Evolutionary conservation across 1,140 invertebrate genomes (phyloP), one percentile per base, ranked within the genome.

Genomic region (Penaeus japonicus): DNA sequence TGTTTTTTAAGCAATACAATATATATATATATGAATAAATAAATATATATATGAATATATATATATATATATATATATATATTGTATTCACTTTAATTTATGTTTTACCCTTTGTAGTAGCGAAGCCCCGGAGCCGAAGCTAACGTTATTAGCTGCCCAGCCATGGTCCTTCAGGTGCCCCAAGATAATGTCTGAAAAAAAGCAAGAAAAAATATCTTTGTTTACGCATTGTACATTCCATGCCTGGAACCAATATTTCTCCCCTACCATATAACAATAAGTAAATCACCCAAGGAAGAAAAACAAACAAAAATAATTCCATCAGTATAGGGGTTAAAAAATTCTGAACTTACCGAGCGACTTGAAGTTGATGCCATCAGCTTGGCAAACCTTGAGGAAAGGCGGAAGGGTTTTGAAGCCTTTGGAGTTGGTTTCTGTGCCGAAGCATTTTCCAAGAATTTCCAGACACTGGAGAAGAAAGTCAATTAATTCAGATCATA

Each of bases 111-210:
- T 92, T 90, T 94, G 93, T 75, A 94, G 90, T 32, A 94, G 91
- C 27, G 92, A 93, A 39, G 93, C 93, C 82, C 93, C 93, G 90
- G 93, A 93, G 22, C 93, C 93, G 91, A 94, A 94, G 0, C 89
- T 91, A 7, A 94, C 79, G 89, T 94, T 94, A 30, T 94, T 93
- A 7, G 93, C 91, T 91, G 92, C 92, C 93, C 93, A 94, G 2
- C 91, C 89, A 47, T 92, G 39, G 27, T 91, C 89, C 85, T 91
- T 91, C 18, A 92, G 85, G 27, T 27, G 82, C 24, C 90, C 53
- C 1, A 92, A 78, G 27, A 92, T 91, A 17, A 79, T n/a, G 5
- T 24, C 65, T 73, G n/a, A 4, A 7, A 4, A 7, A 10, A 39
- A 39, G 39, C 39, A 39, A 39, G 39, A 10, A 10, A 39, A 39